Evolutionary conservation across 2,113 vertebrate genomes (phyloP), one percentile per base, ranked within the genome.

Genomic region (Cacatua alba): DNA sequence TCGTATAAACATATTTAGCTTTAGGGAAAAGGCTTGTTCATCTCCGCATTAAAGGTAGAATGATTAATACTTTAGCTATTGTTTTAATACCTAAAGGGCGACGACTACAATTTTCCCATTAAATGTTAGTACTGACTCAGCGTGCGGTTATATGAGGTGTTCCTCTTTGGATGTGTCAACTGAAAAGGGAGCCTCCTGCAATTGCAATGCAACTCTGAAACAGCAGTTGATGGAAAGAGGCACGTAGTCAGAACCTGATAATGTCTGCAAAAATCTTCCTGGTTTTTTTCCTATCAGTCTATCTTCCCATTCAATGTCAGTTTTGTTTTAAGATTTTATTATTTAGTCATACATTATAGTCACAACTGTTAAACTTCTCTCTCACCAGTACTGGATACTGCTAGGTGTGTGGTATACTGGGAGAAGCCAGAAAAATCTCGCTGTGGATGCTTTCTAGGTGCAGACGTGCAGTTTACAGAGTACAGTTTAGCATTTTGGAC

Each of bases 31-130:
- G 59, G 65, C 43, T 94, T 94, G 82, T 87, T 95, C 90, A 72
- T 53, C 28, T 83, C 60, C 17, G n/a, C 29, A 24, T 76, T 90
- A 76, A 83, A 53, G 31, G 71, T 69, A 81, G 77, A 82, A 60
- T 96, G 77, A 95, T 96, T 95, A 97, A 97, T 86, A 68, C 89
- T 84, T 95, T 82, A 64, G 48, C 70, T 95, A 86, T 97, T 85
- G 88, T 93, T 81, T 86, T 86, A 94, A 83, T 83, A 86, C 88
- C 91, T 95, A 80, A 59, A 96, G 83, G 70, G 70, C 13, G 51
- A 86, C 71, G 86, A 77, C 48, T 49, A 31, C 69, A 75, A 33
- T 94, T 96, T 96, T 93, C 70, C 80, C 64, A 95, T 76, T 88
- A 82, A 72, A 49, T 17, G 18, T 19, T 70, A 92, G 85, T 65